Evolutionary conservation across 2,113 vertebrate species (phyloP).

Genomic region (Perca schrenkii): DNA sequence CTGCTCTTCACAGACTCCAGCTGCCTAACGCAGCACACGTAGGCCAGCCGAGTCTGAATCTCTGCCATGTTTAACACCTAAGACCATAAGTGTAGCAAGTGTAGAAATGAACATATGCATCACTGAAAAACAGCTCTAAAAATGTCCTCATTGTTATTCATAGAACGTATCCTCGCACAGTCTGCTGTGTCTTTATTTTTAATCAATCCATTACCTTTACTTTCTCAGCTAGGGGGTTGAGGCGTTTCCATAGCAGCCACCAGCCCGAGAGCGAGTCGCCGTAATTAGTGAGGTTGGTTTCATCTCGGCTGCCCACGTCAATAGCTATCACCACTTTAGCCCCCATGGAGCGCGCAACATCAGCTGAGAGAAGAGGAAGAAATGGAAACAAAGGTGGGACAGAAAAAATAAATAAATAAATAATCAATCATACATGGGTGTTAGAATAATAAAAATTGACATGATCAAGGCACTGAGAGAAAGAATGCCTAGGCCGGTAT

Average conservation of each 20-base stretch:
- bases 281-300: slow-evolving; percentile 97
- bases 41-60: slow-evolving; percentile 95
- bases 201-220: slow-evolving; percentile 88
- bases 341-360: slow-evolving; percentile 94
- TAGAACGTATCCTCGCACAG: slow-evolving; percentile 1
- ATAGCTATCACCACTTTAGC: slow-evolving; percentile 96
- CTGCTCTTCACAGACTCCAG: slow-evolving; percentile 94
- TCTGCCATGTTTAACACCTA: slow-evolving; percentile 97
- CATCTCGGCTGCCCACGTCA: slow-evolving; percentile 94
- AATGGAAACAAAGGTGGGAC: neutral
- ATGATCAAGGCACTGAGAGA: neutral
- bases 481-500: neutral
- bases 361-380: slow-evolving; percentile 81
- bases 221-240: slow-evolving; percentile 93
- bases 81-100: neutral
- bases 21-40: slow-evolving; percentile 96
- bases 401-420: neutral
- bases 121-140: slow-evolving; percentile 9
- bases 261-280: slow-evolving; percentile 93
- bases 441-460: neutral
- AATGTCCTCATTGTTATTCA: slow-evolving; percentile 32
- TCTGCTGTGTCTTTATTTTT: slow-evolving; percentile 34
- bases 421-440: neutral
- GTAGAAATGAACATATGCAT: slow-evolving; percentile 12
- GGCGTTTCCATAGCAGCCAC: slow-evolving; percentile 98